phyloP scores from a whole-genome alignment of 2,113 vertebrate species.

The Lepisosteus osseus region DNA sequence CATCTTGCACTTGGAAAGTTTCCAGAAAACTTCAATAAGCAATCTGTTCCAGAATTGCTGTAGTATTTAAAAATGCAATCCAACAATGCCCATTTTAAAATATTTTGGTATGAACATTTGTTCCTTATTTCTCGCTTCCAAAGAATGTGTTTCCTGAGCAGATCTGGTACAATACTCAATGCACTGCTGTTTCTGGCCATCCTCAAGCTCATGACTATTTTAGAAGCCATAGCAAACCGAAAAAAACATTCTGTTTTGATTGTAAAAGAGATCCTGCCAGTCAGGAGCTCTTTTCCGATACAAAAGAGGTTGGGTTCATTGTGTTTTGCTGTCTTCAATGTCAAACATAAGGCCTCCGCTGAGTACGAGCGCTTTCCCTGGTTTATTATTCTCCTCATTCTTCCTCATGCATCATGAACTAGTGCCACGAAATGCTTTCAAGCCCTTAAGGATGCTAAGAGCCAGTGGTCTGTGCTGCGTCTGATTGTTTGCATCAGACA shows the following conservation, averaged over 20 bases:
- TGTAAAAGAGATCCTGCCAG: conserved; percentile 58
- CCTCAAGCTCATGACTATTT: conserved; percentile 41
- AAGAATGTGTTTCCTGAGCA: conserved; percentile 27
- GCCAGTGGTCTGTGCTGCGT: no score
- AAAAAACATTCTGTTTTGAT: conserved; percentile 61
- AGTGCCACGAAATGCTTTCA: no score
- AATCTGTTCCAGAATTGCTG: conserved; percentile 18
- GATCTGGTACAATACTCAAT: conserved; percentile 63
- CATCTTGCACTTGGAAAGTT: conserved; percentile 19
- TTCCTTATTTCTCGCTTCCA: conserved; percentile 23
- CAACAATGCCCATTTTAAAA: conserved; percentile 29
- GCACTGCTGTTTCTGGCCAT: conserved; percentile 59
- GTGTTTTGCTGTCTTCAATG: conserved; percentile 29
- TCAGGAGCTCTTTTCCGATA: conserved; percentile 46
- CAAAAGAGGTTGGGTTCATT: conserved; percentile 26
- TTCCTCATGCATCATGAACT: no score
- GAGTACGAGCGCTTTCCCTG: no score
- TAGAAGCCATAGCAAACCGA: conserved; percentile 49
- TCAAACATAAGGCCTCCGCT: no score
- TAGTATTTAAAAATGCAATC: conserved; percentile 33
- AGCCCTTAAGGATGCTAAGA: no score
- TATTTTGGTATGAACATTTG: conserved; percentile 26
- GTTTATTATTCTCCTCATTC: no score
- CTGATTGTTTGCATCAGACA: no score
- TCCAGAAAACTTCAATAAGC: conserved; percentile 8